phyloP scores from a whole-genome alignment of 2,113 vertebrate species.

The Coturnix japonica region DNA sequence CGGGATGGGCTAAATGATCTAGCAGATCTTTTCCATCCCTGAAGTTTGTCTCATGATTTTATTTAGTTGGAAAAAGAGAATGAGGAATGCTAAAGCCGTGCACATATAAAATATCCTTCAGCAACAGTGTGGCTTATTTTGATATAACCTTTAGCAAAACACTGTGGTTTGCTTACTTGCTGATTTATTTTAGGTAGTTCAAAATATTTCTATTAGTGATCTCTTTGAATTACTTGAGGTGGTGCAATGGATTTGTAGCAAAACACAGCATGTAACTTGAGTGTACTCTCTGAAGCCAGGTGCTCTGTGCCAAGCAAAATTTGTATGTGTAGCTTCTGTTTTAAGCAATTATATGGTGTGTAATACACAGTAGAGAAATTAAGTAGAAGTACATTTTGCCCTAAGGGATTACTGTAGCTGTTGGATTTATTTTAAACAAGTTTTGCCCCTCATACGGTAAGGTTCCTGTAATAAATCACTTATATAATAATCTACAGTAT shows the following conservation, averaged over 20 bases:
- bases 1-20: constrained; percentile 53
- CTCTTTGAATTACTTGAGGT: constrained; percentile 72
- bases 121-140: constrained; percentile 53
- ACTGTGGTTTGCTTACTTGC: constrained; percentile 67
- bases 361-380: constrained; percentile 83
- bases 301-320: constrained; percentile 78
- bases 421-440: constrained; percentile 81
- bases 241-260: constrained; percentile 76
- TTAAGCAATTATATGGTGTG: constrained; percentile 80
- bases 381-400: constrained; percentile 78
- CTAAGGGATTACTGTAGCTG: constrained; percentile 77
- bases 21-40: constrained; percentile 64
- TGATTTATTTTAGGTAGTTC: constrained; percentile 69
- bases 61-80: constrained; percentile 57
- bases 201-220: constrained; percentile 76
- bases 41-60: constrained; percentile 53
- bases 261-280: constrained; percentile 75
- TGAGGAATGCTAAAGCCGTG: constrained; percentile 32
- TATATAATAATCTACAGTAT: constrained; percentile 73
- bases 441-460: constrained; percentile 74
- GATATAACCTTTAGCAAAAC: constrained; percentile 69
- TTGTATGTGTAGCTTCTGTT: constrained; percentile 78
- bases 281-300: constrained; percentile 71
- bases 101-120: constrained; percentile 48
- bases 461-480: constrained; percentile 76